phyloP scores from a whole-genome alignment of 2,888 invertebrate species.

The Acanthoscelides obtectus region DNA sequence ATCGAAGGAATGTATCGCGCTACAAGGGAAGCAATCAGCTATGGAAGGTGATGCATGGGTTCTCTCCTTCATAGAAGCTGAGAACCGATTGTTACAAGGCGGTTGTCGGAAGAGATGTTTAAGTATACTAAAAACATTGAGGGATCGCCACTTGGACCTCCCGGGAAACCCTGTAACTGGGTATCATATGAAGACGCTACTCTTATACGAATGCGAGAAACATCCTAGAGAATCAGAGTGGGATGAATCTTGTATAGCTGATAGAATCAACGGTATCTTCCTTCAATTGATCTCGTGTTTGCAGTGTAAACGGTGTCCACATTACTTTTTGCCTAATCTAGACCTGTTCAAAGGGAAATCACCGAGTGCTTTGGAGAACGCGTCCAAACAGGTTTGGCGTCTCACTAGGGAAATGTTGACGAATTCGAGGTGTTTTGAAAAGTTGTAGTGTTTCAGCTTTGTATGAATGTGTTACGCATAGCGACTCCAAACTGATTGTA shows the following conservation, averaged over 20 bases:
- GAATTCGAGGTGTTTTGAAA: constrained; percentile 73
- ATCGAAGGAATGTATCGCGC: constrained; percentile 64
- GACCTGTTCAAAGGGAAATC: constrained; percentile 78
- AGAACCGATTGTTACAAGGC: constrained; percentile 67
- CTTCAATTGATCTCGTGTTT: constrained; percentile 79
- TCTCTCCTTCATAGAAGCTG: constrained; percentile 72
- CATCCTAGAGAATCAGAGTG: constrained; percentile 76
- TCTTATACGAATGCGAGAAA: constrained; percentile 83
- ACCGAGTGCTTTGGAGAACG: constrained; percentile 69
- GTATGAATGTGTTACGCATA: constrained; percentile 17
- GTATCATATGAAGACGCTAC: constrained; percentile 71
- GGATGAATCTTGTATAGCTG: constrained; percentile 74
- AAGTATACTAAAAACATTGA: constrained; percentile 70
- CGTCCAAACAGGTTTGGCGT: constrained; percentile 76
- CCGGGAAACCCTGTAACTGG: constrained; percentile 71
- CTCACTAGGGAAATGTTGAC: constrained; percentile 73
- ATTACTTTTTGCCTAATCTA: constrained; percentile 77
- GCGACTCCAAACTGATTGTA: constrained; percentile 1
- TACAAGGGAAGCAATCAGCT: constrained; percentile 65
- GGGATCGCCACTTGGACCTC: constrained; percentile 73
- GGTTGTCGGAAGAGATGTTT: constrained; percentile 61
- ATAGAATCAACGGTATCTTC: constrained; percentile 75
- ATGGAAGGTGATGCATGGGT: constrained; percentile 88
- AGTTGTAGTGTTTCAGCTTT: constrained; percentile 51
- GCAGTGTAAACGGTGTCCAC: constrained; percentile 77